Evolutionary conservation across 92 coral and sea anemone genomes (phyloP).

Genomic region (Epizoanthus scotinus): DNA sequence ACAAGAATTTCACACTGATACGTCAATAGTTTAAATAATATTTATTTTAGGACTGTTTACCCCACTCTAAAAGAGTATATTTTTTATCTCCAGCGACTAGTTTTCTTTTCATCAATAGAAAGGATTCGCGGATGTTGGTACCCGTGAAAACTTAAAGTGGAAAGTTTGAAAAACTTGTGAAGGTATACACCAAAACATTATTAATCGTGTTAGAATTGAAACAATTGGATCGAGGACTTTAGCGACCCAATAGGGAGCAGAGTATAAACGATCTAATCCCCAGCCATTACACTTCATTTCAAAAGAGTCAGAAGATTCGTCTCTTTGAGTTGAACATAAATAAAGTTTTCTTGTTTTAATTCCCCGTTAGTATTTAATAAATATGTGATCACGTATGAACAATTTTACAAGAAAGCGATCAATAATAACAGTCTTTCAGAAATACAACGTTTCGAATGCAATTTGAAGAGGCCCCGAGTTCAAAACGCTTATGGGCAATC

Average conservation of each 20-base stretch:
- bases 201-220: conserved; percentile 1
- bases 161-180: conserved; percentile 20
- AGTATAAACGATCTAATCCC: conserved; percentile 10
- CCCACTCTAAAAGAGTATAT: conserved; percentile 18
- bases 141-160: not conserved
- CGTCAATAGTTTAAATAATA: not conserved
- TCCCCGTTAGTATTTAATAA: conserved; percentile 33
- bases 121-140: conserved; percentile 1
- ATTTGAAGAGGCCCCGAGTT: not conserved
- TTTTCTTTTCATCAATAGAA: not conserved
- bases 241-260: conserved; percentile 7
- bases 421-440: conserved; percentile 3
- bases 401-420: conserved; percentile 16
- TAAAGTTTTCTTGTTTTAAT: conserved; percentile 14
- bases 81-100: not conserved
- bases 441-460: not conserved
- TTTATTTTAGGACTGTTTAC: conserved; percentile 29
- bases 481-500: not conserved
- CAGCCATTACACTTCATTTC: conserved; percentile 9
- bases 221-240: not conserved
- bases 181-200: not conserved
- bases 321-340: conserved; percentile 2
- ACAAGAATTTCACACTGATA: conserved; percentile 4
- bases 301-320: conserved; percentile 10
- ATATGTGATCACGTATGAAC: conserved; percentile 28